Base-by-base conservation (phyloP, 2,113 vertebrate species). In the Coturnix japonica region DNA sequence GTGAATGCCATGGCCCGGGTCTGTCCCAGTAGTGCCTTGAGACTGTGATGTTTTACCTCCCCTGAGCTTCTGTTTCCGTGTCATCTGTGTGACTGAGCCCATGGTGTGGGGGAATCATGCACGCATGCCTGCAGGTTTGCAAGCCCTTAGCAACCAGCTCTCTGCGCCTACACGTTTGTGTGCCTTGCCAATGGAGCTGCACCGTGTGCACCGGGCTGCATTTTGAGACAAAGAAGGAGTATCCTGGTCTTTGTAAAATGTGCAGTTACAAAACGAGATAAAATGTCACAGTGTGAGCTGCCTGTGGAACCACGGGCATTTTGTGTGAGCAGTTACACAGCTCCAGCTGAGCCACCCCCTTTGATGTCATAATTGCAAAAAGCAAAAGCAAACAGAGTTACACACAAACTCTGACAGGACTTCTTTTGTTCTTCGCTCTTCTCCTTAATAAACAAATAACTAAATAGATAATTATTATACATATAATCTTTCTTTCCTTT, bases 271-370 rank as follows among this genome's bases (percentile, higher is more conserved):
- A 64, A 33, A 87, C 26, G 81, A 64, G 73, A 25, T 93, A 95
- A 54, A 86, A 70, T 57, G 66, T 41, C 44, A 81, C 31, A 15
- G 17, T 75, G 54, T 17, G 0, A 70, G 23, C 74, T 66, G 77
- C 64, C 46, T 76, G 25, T 70, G 92, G 86, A 90, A 93, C 92
- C 39, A 43, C 6, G 59, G 73, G 25, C 4, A 39, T 91, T 94
- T 86, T 41, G 89, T 87, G 54, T 49, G 65, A 53, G 14, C 63
- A 46, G 81, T 87, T 46, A 28, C 7, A 15, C 25, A n/a, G 30
- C 65, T 46, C 13, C 5, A 20, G 23, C 61, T 65, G 49, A 81
- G 77, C 70, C 47, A 22, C 33, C 61, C 74, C 71, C 44, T 79
- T 35, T 22, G 41, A 63, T 49, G 57, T 61, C 69, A 75, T 63